phyloP scores from a whole-genome alignment of 1,140 invertebrate genomes.

The Trichonephila clavata region DNA sequence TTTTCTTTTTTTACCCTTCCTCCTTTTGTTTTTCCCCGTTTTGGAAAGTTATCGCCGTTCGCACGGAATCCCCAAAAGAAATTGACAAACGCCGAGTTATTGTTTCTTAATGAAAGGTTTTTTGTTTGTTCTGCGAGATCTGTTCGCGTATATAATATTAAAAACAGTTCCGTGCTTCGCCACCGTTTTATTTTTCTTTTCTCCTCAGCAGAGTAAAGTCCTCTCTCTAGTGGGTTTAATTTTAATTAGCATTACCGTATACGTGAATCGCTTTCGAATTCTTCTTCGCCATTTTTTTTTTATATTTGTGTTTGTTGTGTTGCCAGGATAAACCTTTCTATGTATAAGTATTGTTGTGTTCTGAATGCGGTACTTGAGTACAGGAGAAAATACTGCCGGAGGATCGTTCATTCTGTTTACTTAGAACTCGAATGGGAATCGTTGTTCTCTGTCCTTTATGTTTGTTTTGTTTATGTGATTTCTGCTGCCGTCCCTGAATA shows the following conservation, averaged over 20 bases:
- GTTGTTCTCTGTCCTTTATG: background rate
- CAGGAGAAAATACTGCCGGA: background rate
- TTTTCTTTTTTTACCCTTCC: background rate
- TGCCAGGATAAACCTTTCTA: conserved; percentile 15
- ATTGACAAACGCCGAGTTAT: conserved; percentile 53
- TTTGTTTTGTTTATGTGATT: conserved; percentile 34
- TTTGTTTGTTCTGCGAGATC: conserved; percentile 45
- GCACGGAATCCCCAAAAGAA: conserved; percentile 50
- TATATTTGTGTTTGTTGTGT: background rate
- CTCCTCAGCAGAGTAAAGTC: background rate
- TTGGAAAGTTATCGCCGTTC: conserved; percentile 37
- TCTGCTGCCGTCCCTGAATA: background rate
- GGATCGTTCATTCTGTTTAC: conserved; percentile 10
- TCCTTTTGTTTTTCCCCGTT: conserved; percentile 14
- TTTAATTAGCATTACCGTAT: conserved; percentile 53
- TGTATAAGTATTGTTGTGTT: background rate
- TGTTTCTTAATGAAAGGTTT: conserved; percentile 64
- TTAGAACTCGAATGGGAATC: conserved; percentile 1
- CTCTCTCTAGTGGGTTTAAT: conserved; percentile 12
- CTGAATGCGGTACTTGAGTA: background rate
- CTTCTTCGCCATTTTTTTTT: background rate
- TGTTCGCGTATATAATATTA: conserved; percentile 5
- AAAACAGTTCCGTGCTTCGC: conserved; percentile 7
- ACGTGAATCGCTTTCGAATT: conserved; percentile 2
- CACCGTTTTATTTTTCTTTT: background rate